phyloP scores from a whole-genome alignment of 2,797 vertebrate genomes.

The Dallia pectoralis region DNA sequence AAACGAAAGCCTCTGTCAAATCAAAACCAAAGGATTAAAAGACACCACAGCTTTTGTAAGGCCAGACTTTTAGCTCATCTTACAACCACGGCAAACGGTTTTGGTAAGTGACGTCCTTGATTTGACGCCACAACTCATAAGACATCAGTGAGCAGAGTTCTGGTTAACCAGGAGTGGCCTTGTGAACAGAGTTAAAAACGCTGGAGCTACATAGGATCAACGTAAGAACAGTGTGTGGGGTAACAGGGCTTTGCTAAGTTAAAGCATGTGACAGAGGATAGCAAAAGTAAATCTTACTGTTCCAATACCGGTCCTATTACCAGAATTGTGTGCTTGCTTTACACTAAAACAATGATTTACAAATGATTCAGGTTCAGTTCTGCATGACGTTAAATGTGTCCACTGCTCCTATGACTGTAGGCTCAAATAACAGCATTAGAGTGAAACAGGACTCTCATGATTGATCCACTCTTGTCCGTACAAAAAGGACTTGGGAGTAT shows the following conservation, averaged over 20 bases:
- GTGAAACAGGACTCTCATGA: slow-evolving; percentile 36
- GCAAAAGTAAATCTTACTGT: not conserved
- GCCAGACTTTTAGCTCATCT: slow-evolving; percentile 64
- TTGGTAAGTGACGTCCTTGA: slow-evolving; percentile 41
- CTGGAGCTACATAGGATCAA: slow-evolving; percentile 32
- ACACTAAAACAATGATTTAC: slow-evolving; percentile 9
- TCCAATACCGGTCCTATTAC: not conserved
- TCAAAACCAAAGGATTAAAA: slow-evolving; percentile 43
- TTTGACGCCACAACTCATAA: slow-evolving; percentile 43
- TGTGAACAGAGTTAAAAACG: slow-evolving; percentile 7
- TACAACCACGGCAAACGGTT: slow-evolving; percentile 28
- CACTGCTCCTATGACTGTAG: slow-evolving; percentile 14
- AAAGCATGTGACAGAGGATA: not conserved
- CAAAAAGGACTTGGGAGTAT: slow-evolving; percentile 19
- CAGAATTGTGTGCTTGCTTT: not conserved
- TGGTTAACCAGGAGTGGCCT: slow-evolving; percentile 28
- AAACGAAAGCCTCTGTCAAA: slow-evolving; percentile 40
- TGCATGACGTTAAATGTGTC: not conserved
- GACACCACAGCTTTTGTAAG: slow-evolving; percentile 74
- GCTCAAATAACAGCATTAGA: slow-evolving; percentile 21
- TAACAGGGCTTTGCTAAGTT: slow-evolving; percentile 1
- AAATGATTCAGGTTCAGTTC: slow-evolving; percentile 7
- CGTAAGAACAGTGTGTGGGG: not conserved
- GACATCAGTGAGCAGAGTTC: slow-evolving; percentile 63
- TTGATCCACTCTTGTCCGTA: slow-evolving; percentile 31